A percentile compares a stretch with the other conserved stretches of the same genome.
phyloP scores from a whole-genome alignment of 2,113 vertebrate species.

The Oenanthe melanoleuca region DNA sequence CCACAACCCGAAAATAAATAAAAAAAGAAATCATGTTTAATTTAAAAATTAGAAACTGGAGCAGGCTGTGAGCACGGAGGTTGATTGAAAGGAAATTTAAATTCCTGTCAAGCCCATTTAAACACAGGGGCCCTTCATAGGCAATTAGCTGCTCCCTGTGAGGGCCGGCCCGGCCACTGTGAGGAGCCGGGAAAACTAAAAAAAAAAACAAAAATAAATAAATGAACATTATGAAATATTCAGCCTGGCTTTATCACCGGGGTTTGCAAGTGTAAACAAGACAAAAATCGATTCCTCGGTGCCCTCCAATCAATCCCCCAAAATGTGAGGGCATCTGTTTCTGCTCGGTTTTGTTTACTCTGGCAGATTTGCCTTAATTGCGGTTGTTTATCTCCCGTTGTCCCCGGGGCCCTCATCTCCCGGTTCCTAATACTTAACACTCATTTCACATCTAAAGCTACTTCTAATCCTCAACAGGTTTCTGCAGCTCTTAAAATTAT shows the following conservation, averaged over 20 bases:
- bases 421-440: slow-evolving; percentile 89
- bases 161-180: slow-evolving; percentile 79
- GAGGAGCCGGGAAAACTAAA: slow-evolving; percentile 76
- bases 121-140: slow-evolving; percentile 85
- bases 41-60: slow-evolving; percentile 86
- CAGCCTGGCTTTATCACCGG: slow-evolving; percentile 77
- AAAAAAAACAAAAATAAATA: slow-evolving; percentile 30
- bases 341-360: slow-evolving; percentile 81
- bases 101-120: slow-evolving; percentile 86
- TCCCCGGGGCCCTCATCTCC: slow-evolving; percentile 83
- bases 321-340: slow-evolving; percentile 83
- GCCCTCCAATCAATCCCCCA: slow-evolving; percentile 84
- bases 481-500: slow-evolving; percentile 78
- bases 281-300: slow-evolving; percentile 90
- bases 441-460: slow-evolving; percentile 87
- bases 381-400: slow-evolving; percentile 85
- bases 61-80: slow-evolving; percentile 81
- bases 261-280: slow-evolving; percentile 93
- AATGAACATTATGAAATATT: slow-evolving; percentile 76
- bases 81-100: slow-evolving; percentile 86
- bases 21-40: slow-evolving; percentile 74
- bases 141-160: slow-evolving; percentile 85
- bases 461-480: slow-evolving; percentile 85
- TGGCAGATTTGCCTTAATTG: slow-evolving; percentile 84
- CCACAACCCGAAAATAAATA: not conserved